phyloP scores from a whole-genome alignment of 1,140 invertebrate species.

The Orussus abietinus region DNA sequence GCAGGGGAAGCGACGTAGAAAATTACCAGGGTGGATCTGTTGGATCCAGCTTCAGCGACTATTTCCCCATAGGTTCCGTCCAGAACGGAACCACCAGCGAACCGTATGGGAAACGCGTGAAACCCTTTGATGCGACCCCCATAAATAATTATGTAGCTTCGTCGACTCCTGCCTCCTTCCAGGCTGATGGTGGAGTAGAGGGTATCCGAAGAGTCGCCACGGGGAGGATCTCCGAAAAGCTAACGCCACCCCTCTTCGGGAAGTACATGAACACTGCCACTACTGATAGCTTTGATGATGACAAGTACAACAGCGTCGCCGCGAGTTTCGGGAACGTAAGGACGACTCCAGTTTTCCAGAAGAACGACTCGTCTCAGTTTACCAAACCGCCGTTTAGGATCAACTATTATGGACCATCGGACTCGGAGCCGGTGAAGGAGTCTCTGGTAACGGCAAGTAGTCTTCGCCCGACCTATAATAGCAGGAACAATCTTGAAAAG shows the following conservation, averaged over 20 bases:
- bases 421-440: conserved; percentile 14
- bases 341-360: not conserved
- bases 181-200: conserved; percentile 11
- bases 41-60: conserved; percentile 18
- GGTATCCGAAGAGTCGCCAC: conserved; percentile 12
- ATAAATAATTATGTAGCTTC: conserved; percentile 49
- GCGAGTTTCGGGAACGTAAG: not conserved
- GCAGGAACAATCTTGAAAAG: conserved; percentile 20
- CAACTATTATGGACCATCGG: conserved; percentile 1
- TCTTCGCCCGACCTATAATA: conserved; percentile 33
- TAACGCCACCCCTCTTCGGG: conserved; percentile 28
- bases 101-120: conserved; percentile 46
- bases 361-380: not conserved
- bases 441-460: conserved; percentile 35
- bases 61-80: conserved; percentile 47
- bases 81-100: conserved; percentile 51
- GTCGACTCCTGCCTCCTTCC: conserved; percentile 34
- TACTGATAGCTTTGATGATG: not conserved
- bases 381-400: not conserved
- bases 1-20: conserved; percentile 26
- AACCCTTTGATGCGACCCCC: conserved; percentile 36
- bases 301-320: not conserved
- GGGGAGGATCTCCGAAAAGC: conserved; percentile 26
- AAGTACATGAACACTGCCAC: too few relatives aligned
- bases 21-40: conserved; percentile 18